Percentiles rank a stretch among this genome's conserved stretches.
These are phyloP conservation scores for Dendrophyllia cribrosa DNA, from an alignment of 64 coral and sea anemone species.

Conservation along the genomic window DNA sequence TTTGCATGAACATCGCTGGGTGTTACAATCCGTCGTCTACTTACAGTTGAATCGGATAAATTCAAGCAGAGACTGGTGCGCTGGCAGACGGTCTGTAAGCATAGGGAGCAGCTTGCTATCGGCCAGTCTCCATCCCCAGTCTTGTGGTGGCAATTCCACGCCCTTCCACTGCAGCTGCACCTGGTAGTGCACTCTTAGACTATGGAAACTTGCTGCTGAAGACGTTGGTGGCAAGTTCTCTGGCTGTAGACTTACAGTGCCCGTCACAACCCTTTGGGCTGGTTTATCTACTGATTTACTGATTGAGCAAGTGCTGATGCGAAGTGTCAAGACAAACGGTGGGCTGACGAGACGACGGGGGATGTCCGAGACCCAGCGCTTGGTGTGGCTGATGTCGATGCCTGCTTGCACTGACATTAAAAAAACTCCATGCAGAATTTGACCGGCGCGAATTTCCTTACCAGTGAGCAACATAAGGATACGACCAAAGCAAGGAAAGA, in stretches of 20 bases:
- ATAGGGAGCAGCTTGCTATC: too few species aligned
- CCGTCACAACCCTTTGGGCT: conserved; percentile 1
- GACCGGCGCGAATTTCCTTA: conserved; percentile 12
- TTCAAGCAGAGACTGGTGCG: too few species aligned
- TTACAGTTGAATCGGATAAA: too few species aligned
- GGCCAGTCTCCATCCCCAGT: too few species aligned
- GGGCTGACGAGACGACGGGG: conserved; percentile 56
- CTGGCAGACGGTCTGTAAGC: too few species aligned
- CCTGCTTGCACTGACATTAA: conserved; percentile 33
- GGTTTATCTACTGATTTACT: too few species aligned
- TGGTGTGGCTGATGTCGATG: conserved; percentile 57
- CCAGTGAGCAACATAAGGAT: conserved; percentile 56
- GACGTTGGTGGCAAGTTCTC: conserved; percentile 49
- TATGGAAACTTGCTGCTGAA: conserved; percentile 43
- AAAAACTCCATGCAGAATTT: conserved; percentile 40
- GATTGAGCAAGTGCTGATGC: conserved; percentile 39
- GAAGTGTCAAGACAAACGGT: conserved; percentile 52
- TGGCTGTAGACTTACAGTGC: conserved; percentile 20
- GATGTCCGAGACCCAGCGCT: conserved; percentile 30
- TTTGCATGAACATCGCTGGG: too few species aligned
- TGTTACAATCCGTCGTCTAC: too few species aligned
- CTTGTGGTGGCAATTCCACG: not conserved
- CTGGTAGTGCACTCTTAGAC: conserved; percentile 26
- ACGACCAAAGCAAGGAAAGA: conserved; percentile 43
- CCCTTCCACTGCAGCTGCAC: conserved; percentile 42